Conservation (phyloP, 1,140 invertebrate genomes). For the Drosophila eugracilis region DNA sequence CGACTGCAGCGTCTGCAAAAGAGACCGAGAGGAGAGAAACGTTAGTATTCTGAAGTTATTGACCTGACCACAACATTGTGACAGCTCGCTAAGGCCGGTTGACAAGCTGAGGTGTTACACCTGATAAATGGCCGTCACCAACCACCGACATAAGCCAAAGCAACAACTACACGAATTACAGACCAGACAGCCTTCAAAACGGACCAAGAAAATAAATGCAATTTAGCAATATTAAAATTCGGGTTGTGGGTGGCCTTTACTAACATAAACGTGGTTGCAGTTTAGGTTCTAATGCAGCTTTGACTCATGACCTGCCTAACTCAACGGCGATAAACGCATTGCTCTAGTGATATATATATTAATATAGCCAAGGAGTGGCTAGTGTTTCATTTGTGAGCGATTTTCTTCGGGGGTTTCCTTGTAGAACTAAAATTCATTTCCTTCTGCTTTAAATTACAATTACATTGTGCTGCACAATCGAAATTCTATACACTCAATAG, state of each 20-base stretch:
- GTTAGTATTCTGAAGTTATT: not conserved
- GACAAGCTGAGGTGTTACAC: slow-evolving; percentile 54
- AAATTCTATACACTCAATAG: not conserved
- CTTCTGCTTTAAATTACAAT: not conserved
- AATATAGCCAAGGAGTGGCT: too few relatives aligned
- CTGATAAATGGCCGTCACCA: slow-evolving; percentile 66
- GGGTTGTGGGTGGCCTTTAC: too few relatives aligned
- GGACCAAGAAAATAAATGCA: slow-evolving; percentile 46
- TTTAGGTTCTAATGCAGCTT: slow-evolving; percentile 1
- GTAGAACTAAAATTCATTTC: slow-evolving; percentile 33
- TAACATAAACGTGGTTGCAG: not conserved
- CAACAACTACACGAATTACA: too few relatives aligned
- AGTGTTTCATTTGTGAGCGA: too few relatives aligned
- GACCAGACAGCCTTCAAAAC: slow-evolving; percentile 4
- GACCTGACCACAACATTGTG: slow-evolving; percentile 9
- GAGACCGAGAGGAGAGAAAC: not conserved
- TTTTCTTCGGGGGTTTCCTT: too few relatives aligned
- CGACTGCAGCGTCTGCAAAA: slow-evolving; percentile 74
- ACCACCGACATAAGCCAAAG: slow-evolving; percentile 4
- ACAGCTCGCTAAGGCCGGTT: slow-evolving; percentile 14
- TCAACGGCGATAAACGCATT: too few relatives aligned
- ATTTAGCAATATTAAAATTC: too few relatives aligned
- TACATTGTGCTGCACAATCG: not conserved
- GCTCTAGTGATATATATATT: too few relatives aligned
- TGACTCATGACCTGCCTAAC: too few relatives aligned